Evolutionary conservation across 2,797 vertebrate species (phyloP), one percentile per base, ranked within the genome.

Genomic region (Microctenopoma steveboyesi): DNA sequence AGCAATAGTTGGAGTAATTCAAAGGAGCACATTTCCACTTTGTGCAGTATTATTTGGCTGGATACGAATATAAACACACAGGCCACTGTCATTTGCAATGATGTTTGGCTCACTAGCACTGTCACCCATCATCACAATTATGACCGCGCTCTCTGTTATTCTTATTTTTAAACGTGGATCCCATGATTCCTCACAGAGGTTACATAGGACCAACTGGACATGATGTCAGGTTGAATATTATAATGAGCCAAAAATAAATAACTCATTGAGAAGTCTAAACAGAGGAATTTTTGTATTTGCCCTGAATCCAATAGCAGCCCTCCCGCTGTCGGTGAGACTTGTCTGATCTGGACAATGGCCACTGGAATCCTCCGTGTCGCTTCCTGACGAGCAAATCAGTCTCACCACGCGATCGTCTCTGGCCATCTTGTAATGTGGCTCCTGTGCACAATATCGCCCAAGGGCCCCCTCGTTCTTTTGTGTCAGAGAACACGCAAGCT

Each of bases 221-320:
- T 16, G 61, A 92, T 93, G 92, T 93, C 92, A 91, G 78, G 77
- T 92, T 88, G 89, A 85, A 93, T 93, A 91, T 91, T 90, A 88
- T 93, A 92, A 93, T 93, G 91, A 93, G 88, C 81, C 78, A 85
- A 85, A 88, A 89, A 88, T 76, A 91, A 89, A 90, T 83, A 91
- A 88, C 79, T 92, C 88, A 88, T 90, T 47, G 83, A 89, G 89
- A 89, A 90, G 68, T 76, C 88, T 78, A 88, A 90, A 89, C 68
- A 90, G 76, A 77, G 51, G 71, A 65, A 16, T 86, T 89, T 87
- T 85, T 75, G 64, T 78, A 87, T 90, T 89, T 89, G 89, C 90
- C 89, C 90, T 18, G 89, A 92, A 80, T 92, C 89, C 91, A 92
- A 78, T 58, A 60, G 78, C 56, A 5, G 74, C 76, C 85, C 78